Evolutionary conservation across 2,888 invertebrate species (phyloP).

Genomic region (Buathra laborator): DNA sequence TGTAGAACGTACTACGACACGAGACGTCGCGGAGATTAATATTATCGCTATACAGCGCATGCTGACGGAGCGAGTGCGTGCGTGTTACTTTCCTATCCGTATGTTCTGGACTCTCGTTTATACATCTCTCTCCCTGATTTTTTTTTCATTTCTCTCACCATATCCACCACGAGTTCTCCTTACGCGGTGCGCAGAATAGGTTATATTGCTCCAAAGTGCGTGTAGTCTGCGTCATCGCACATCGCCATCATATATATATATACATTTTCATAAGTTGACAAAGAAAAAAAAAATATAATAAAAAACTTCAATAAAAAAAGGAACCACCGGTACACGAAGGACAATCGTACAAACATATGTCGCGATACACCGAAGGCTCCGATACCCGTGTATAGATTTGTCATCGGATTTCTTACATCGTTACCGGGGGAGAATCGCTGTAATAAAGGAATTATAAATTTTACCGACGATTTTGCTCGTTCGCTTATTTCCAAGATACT

Average conservation of each 20-base stretch:
- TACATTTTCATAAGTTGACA: slow-evolving; percentile 19
- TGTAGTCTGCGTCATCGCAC: slow-evolving; percentile 5
- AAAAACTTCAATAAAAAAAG: neutral
- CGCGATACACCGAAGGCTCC: slow-evolving; percentile 8
- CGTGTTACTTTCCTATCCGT: slow-evolving; percentile 44
- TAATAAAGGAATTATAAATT: slow-evolving; percentile 33
- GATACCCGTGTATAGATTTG: slow-evolving; percentile 33
- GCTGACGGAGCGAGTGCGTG: slow-evolving; percentile 58
- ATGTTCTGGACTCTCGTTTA: neutral
- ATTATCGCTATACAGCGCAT: slow-evolving; percentile 71
- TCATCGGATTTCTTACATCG: neutral
- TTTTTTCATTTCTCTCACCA: slow-evolving; percentile 2
- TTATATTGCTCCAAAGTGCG: neutral
- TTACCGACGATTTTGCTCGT: neutral
- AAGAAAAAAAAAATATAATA: neutral
- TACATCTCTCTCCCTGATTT: neutral
- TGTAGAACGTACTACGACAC: slow-evolving; percentile 73
- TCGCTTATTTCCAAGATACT: neutral
- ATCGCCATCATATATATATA: neutral
- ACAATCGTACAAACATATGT: slow-evolving; percentile 22
- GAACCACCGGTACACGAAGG: neutral
- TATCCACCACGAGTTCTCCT: slow-evolving; percentile 29
- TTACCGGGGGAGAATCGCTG: neutral
- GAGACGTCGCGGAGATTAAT: slow-evolving; percentile 76
- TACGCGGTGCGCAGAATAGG: slow-evolving; percentile 37